Percentiles rank a stretch among this genome's conserved stretches.
These are phyloP conservation scores for Sycobia sp. DNA, from an alignment of 1,140 invertebrate species.

Conservation along the genomic window DNA sequence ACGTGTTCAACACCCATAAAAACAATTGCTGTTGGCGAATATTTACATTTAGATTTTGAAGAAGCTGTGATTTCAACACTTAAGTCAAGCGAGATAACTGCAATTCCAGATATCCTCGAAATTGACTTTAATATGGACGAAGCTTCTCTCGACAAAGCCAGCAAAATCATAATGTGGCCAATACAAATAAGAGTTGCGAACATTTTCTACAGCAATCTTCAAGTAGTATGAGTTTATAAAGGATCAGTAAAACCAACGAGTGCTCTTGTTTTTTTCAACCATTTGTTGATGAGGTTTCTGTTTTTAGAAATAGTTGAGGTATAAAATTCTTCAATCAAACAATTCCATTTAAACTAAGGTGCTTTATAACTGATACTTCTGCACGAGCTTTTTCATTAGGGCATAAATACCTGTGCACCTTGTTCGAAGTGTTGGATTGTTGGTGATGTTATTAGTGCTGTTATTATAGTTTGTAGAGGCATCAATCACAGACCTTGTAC, in stretches of 20 bases:
- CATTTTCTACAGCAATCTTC: constrained; percentile 6
- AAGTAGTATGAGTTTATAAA: neutral
- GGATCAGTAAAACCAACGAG: neutral
- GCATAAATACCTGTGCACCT: neutral
- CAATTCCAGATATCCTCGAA: constrained; percentile 20
- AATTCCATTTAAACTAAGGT: neutral
- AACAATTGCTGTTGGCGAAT: neutral
- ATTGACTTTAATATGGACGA: constrained; percentile 40
- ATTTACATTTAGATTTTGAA: neutral
- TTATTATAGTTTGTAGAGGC: neutral
- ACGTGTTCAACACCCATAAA: neutral
- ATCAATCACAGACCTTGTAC: neutral
- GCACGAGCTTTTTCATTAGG: neutral
- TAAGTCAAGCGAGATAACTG: neutral
- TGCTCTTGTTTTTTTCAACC: neutral
- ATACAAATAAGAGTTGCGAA: constrained; percentile 38
- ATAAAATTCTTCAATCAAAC: neutral
- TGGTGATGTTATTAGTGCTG: neutral
- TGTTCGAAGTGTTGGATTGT: neutral
- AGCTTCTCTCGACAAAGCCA: constrained; percentile 21
- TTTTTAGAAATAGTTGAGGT: neutral
- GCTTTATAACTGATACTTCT: neutral
- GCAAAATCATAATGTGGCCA: constrained; percentile 36
- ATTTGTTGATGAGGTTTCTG: neutral
- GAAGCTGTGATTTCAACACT: too few relatives aligned